Conservation (phyloP, 2,888 invertebrate species). For the Archips xylosteana region DNA sequence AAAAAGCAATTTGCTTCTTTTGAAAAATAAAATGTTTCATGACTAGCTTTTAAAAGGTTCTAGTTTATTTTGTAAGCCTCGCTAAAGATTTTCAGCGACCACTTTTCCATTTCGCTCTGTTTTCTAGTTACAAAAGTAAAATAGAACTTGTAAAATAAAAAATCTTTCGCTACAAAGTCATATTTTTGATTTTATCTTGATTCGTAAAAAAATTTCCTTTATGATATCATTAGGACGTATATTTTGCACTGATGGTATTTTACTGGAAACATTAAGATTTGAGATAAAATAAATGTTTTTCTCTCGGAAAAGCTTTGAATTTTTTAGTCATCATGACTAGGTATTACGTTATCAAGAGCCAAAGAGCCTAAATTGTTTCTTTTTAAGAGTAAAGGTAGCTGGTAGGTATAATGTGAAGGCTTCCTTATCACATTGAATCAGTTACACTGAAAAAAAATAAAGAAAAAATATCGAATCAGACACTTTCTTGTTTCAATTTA, state of each 20-base stretch:
- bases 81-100: background rate
- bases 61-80: background rate
- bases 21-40: background rate
- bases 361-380: background rate
- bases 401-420: too few relatives aligned
- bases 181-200: conserved; percentile 22
- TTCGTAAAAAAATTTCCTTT: conserved; percentile 18
- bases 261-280: conserved; percentile 25
- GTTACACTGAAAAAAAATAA: too few relatives aligned
- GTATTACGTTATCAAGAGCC: background rate
- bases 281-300: conserved; percentile 14
- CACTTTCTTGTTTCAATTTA: too few relatives aligned
- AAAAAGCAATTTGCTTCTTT: background rate
- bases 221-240: conserved; percentile 20
- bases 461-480: too few relatives aligned
- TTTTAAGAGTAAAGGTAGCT: background rate
- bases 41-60: background rate
- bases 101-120: background rate
- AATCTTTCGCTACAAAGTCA: background rate
- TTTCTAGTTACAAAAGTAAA: background rate
- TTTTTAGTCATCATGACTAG: background rate
- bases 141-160: conserved; percentile 12
- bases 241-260: conserved; percentile 25
- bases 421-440: too few relatives aligned
- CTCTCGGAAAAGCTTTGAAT: background rate